These are phyloP conservation scores for Siniperca obscura DNA, from an alignment of 2,797 vertebrate species.

Conservation along the genomic window DNA sequence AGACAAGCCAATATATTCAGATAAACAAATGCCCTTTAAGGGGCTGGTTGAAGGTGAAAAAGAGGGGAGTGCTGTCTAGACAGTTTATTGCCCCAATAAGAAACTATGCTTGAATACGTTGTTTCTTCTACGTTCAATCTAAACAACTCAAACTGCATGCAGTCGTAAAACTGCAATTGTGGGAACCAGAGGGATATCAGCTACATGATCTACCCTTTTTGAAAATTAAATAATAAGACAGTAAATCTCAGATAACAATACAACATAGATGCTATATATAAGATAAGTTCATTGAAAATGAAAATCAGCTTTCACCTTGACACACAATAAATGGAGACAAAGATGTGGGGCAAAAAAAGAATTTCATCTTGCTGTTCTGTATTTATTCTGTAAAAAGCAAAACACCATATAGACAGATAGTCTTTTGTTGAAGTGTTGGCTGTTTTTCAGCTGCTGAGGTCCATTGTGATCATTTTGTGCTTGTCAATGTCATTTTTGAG, in stretches of 20 bases:
- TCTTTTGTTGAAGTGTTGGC: slow-evolving; percentile 16
- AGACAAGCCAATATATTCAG: slow-evolving; percentile 81
- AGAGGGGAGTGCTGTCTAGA: slow-evolving; percentile 98
- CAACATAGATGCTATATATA: background rate
- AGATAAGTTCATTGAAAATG: background rate
- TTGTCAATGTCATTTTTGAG: slow-evolving; percentile 29
- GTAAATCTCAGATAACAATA: background rate
- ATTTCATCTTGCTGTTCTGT: background rate
- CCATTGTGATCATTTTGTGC: slow-evolving; percentile 12
- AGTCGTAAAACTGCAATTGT: slow-evolving; percentile 75
- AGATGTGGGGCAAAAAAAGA: background rate
- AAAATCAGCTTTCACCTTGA: background rate
- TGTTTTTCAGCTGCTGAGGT: slow-evolving; percentile 4
- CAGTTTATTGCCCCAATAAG: slow-evolving; percentile 99
- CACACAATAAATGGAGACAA: background rate
- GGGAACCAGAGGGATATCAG: slow-evolving; percentile 63
- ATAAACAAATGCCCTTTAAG: slow-evolving; percentile 83
- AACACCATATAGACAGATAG: background rate
- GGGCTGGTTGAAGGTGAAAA: slow-evolving; percentile 77
- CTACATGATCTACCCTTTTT: background rate
- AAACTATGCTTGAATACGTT: slow-evolving; percentile 92
- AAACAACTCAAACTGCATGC: slow-evolving; percentile 85
- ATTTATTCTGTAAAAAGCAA: background rate
- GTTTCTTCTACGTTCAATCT: slow-evolving; percentile 93
- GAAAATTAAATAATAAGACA: background rate